A percentile compares a stretch with the other conserved stretches of the same genome.
phyloP scores from a whole-genome alignment of 2,113 vertebrate genomes.

The Rhynchomys soricoides region DNA sequence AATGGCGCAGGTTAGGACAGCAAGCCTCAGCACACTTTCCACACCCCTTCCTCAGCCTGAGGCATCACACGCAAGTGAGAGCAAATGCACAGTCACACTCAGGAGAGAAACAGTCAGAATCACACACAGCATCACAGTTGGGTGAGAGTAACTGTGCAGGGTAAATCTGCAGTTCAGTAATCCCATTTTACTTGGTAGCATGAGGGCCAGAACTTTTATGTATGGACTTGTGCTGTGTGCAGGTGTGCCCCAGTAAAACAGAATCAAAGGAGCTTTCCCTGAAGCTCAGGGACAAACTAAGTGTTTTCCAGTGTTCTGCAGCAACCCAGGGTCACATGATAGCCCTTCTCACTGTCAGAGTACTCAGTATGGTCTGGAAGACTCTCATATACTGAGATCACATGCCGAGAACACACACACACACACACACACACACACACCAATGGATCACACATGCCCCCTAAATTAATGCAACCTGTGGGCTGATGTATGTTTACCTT shows the following conservation, averaged over 20 bases:
- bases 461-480: neutral
- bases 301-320: neutral
- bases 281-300: slow-evolving; percentile 46
- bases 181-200: rapidly evolving
- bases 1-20: neutral
- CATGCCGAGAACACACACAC: neutral
- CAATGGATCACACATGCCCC: neutral
- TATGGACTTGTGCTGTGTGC: neutral
- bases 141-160: neutral
- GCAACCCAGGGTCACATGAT: neutral
- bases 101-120: no score
- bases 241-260: neutral
- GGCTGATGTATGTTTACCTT: neutral
- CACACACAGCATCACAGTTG: neutral
- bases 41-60: neutral
- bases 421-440: neutral
- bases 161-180: neutral
- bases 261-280: neutral
- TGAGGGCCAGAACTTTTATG: rapidly evolving
- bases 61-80: neutral
- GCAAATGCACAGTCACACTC: neutral
- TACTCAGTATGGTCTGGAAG: no score
- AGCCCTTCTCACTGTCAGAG: rapidly evolving
- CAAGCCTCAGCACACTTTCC: neutral
- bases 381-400: neutral